Evolutionary conservation across 2,888 invertebrate genomes (phyloP), one percentile per base, ranked within the genome.

Genomic region (Drosophila imparisetae): DNA sequence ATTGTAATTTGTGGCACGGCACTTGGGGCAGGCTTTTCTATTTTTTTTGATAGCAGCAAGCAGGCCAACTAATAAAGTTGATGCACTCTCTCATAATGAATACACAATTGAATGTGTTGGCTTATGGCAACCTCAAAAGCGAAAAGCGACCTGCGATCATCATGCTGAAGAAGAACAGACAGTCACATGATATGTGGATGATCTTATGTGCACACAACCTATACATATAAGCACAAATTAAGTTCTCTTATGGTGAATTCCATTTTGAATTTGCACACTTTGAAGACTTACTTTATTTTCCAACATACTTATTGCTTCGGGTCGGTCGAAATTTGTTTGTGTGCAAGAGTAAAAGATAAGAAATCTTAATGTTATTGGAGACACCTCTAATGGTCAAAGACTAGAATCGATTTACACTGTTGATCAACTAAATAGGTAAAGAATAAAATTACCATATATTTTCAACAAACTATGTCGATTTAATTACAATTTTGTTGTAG

Each of bases 31-130:
- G 54, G 6, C 34, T 24, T 34, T 34, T 24, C 18, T 10, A 34
- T 34, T 36, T 54, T 15, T 54, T 54, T 11, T 54, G 11, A 18
- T 54, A 7, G 6, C 27, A 38, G 27, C 36, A 29, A 29, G 38
- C 55, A 29, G 38, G 8, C 38, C 55, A 55, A 55, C 38, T 55
- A 55, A 38, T 55, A 55, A 55, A 55, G 36, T 15, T 55, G 38
- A 38, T 55, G 55, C n/a, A 38, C 27, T 38, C 27, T 24, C 27
- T 15, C 27, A 55, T 55, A 55, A 55, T 55, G 55, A 29, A 38
- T n/a, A 29, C 27, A 29, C 38, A 55, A 55, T 38, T 55, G 55
- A 38, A 38, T 55, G 27, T 55, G 55, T 45, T 24, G 18, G 15
- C 27, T 55, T 18, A n/a, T 55, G 38, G 27, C 38, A 27, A n/a